Conservation (phyloP, 1,140 invertebrate species). For the Aplysia californica region DNA sequence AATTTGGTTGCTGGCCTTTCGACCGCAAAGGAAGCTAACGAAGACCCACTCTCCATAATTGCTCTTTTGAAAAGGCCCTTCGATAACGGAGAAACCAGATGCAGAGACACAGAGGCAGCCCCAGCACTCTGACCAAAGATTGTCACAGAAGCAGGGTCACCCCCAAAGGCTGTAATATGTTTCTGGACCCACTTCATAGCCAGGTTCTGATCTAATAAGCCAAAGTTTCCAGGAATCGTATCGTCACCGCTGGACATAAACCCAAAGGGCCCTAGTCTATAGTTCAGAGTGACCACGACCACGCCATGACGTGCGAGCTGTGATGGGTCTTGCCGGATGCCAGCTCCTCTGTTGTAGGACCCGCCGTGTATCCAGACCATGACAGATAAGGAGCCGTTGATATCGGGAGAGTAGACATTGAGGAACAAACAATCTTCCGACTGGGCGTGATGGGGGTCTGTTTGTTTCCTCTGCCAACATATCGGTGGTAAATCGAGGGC, state of each 20-base stretch:
- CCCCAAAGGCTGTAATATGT: slow-evolving; percentile 21
- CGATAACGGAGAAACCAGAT: neutral
- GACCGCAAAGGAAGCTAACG: neutral
- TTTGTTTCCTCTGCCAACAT: neutral
- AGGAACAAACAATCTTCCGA: slow-evolving; percentile 23
- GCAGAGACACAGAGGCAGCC: neutral
- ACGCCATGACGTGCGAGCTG: neutral
- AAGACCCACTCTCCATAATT: slow-evolving; percentile 5
- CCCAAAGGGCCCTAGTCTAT: slow-evolving; percentile 21
- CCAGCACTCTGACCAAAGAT: slow-evolving; percentile 19
- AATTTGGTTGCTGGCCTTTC: slow-evolving; percentile 1
- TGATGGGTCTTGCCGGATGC: neutral
- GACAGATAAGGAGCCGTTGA: slow-evolving; percentile 2
- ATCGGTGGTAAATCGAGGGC: neutral
- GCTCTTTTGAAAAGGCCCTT: slow-evolving; percentile 6
- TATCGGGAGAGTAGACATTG: slow-evolving; percentile 13
- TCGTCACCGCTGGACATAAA: slow-evolving; percentile 23
- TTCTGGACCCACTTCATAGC: slow-evolving; percentile 27
- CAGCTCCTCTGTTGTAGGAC: neutral
- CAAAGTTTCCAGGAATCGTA: slow-evolving; percentile 27
- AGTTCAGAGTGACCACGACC: slow-evolving; percentile 14
- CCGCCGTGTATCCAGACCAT: slow-evolving; percentile 24
- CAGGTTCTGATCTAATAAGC: slow-evolving; percentile 24
- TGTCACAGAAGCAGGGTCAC: slow-evolving; percentile 14
- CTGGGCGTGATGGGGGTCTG: no score